Percentiles rank a stretch among this genome's conserved stretches.
phyloP scores from a whole-genome alignment of 2,888 invertebrate species.

The Disparrhopalites patrizii region DNA sequence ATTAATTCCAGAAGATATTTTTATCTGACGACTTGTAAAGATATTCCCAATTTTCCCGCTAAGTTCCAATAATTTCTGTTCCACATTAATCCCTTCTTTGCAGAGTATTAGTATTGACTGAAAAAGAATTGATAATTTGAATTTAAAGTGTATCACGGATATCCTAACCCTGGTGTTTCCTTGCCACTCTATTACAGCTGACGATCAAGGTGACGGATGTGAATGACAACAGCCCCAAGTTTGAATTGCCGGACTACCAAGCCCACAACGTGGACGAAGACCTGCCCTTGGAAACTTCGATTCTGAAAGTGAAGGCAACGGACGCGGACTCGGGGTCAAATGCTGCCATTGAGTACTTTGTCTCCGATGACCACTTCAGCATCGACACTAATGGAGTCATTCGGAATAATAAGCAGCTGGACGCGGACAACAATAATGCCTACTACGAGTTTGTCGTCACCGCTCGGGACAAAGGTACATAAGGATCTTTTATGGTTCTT shows the following conservation, averaged over 20 bases:
- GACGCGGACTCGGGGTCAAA: conserved; percentile 93
- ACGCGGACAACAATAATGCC: conserved; percentile 94
- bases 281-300: conserved; percentile 83
- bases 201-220: conserved; percentile 93
- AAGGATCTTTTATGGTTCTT: no score
- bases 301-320: conserved; percentile 90
- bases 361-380: conserved; percentile 89
- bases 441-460: conserved; percentile 93
- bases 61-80: no score
- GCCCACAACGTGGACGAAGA: conserved; percentile 95
- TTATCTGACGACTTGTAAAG: no score
- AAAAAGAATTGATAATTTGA: not conserved
- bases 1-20: no score
- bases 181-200: conserved; percentile 67
- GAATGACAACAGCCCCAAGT: conserved; percentile 92
- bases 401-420: conserved; percentile 85
- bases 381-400: conserved; percentile 90
- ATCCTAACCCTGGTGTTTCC: conserved; percentile 22
- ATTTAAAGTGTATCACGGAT: not conserved
- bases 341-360: conserved; percentile 88
- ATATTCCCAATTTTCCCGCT: no score
- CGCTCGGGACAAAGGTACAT: conserved; percentile 79
- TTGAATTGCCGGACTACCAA: conserved; percentile 93
- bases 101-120: no score
- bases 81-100: no score